phyloP scores from a whole-genome alignment of 2,888 invertebrate species.

The Patella pellucida region DNA sequence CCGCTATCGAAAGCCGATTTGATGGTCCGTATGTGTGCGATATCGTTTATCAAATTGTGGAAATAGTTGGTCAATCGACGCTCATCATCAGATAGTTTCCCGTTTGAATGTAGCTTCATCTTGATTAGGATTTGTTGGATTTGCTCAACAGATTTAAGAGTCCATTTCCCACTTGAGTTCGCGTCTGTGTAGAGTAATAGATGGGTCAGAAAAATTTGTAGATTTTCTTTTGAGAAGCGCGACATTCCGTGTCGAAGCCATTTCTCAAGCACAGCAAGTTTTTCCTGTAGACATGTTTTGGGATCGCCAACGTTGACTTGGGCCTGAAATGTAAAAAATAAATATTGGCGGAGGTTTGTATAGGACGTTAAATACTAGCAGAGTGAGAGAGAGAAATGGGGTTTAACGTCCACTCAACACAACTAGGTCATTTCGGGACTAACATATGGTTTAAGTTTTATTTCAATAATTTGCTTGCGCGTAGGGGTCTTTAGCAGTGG shows the following conservation, averaged over 20 bases:
- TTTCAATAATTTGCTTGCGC: too few species aligned
- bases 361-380: too few species aligned
- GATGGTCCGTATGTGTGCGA: slow-evolving; percentile 50
- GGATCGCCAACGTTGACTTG: background rate
- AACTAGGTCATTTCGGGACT: too few species aligned
- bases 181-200: background rate
- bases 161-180: background rate
- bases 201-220: slow-evolving; percentile 47
- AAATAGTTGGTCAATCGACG: slow-evolving; percentile 46
- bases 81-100: slow-evolving; percentile 42
- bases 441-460: too few species aligned
- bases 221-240: slow-evolving; percentile 55
- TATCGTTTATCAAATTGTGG: slow-evolving; percentile 56
- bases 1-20: slow-evolving; percentile 61
- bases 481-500: too few species aligned
- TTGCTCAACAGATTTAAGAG: slow-evolving; percentile 13
- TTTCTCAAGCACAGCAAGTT: slow-evolving; percentile 56
- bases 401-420: too few species aligned
- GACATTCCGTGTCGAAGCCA: slow-evolving; percentile 57
- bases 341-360: too few species aligned
- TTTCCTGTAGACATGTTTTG: slow-evolving; percentile 33
- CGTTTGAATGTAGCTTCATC: slow-evolving; percentile 41
- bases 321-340: background rate
- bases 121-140: slow-evolving; percentile 23
- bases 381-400: too few species aligned